Evolutionary conservation across 2,797 vertebrate species (phyloP), one percentile per base, ranked within the genome.

Genomic region (Furcifer pardalis): DNA sequence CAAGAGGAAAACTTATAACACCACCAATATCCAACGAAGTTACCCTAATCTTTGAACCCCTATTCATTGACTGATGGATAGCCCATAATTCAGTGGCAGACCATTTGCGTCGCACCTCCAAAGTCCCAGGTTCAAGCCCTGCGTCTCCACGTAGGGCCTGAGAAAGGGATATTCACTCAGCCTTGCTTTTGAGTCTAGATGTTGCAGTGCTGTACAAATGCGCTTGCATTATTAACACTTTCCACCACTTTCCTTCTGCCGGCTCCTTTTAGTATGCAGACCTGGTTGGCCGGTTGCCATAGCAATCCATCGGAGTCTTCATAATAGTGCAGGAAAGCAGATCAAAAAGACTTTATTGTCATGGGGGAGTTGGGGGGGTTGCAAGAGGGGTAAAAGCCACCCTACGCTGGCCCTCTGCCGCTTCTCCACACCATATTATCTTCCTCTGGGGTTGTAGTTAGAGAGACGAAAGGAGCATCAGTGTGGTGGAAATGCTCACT

Each of bases 201-300:
- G 76, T 7, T n/a, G n/a, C n/a, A n/a, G 13, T 1, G n/a, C 83
- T 85, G 88, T 85, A 83, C 27, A 8, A 8, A 3, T 5, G 40
- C 21, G 23, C 37, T 71, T 63, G 56, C 66, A 87, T 89, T 65
- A 1, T 90, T 89, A 84, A 81, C 81, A 87, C 84, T 90, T 91
- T 84, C 71, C 81, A 89, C 88, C 84, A 89, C 82, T n/a, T 82
- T 87, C 46, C 79, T 82, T 52, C 86, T 79, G 59, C 77, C 80
- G 88, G 77, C 81, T 84, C 86, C 86, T 82, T 91, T 94, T 92
- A 92, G 89, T 89, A 93, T 93, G 94, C 92, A 91, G 91, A 84
- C 85, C 89, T 86, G 88, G 86, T 66, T 93, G 92, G 90, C 91
- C 82, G 87, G 94, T 94, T 94, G 93, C 94, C 92, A 94, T 95